These are phyloP conservation scores for Coregonus sp. DNA, from an alignment of 2,797 vertebrate genomes.

Conservation along the genomic window DNA sequence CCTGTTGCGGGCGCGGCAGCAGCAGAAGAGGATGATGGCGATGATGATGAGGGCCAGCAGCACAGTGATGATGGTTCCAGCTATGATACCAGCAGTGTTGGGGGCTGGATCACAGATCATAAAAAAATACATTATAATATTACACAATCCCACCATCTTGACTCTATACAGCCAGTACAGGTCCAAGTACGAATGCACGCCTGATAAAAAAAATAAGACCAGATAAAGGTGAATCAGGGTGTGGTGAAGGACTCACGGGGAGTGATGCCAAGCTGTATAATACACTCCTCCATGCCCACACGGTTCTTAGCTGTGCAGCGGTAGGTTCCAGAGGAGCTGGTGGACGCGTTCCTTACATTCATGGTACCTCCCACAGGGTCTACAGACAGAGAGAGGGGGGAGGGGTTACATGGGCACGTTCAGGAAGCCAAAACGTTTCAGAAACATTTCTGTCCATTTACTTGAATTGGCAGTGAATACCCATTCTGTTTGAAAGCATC, in stretches of 20 bases:
- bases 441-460: neutral
- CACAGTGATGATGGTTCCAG: constrained; percentile 82
- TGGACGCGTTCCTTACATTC: constrained; percentile 85
- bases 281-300: constrained; percentile 87
- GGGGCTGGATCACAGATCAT: constrained; percentile 72
- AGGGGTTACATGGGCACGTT: neutral
- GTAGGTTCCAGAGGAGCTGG: constrained; percentile 84
- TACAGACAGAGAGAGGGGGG: constrained; percentile 37
- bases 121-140: neutral
- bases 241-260: constrained; percentile 81
- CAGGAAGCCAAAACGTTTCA: neutral
- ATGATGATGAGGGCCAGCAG: constrained; percentile 84
- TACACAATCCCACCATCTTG: neutral
- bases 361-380: constrained; percentile 73
- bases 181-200: neutral
- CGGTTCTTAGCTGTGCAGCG: constrained; percentile 82
- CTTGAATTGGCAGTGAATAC: neutral
- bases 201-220: neutral
- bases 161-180: neutral
- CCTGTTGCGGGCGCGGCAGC: constrained; percentile 84
- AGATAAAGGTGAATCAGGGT: neutral
- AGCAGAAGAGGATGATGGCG: constrained; percentile 85
- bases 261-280: constrained; percentile 78
- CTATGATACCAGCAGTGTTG: constrained; percentile 85
- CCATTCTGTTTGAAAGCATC: neutral